Conservation (phyloP, 2,888 invertebrate genomes). For the Exocentrus adspersus region DNA sequence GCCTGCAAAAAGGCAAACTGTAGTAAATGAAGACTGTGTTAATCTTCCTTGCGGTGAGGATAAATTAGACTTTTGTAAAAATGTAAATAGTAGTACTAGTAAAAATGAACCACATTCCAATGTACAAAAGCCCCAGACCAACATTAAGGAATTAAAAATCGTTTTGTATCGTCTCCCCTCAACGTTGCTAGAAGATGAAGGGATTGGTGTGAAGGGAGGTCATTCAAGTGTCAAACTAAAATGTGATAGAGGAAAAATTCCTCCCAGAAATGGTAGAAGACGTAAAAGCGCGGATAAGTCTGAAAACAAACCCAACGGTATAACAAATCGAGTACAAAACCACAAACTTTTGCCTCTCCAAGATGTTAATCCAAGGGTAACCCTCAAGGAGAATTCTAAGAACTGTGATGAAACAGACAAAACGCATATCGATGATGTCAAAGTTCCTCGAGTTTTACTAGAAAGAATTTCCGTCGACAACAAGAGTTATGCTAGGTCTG, state of each 20-base stretch:
- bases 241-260: conserved; percentile 45
- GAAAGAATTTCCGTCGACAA: conserved; percentile 21
- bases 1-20: conserved; percentile 33
- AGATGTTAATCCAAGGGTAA: conserved; percentile 47
- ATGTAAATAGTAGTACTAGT: conserved; percentile 42
- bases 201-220: conserved; percentile 30
- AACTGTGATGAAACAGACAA: conserved; percentile 31
- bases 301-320: conserved; percentile 44
- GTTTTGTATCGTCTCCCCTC: conserved; percentile 37
- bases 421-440: background rate
- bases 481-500: conserved; percentile 33
- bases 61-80: conserved; percentile 42
- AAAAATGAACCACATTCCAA: conserved; percentile 40
- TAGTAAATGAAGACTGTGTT: conserved; percentile 42
- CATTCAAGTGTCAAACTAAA: conserved; percentile 39
- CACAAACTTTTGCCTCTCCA: conserved; percentile 45
- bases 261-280: conserved; percentile 39
- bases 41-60: conserved; percentile 36
- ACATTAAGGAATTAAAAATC: conserved; percentile 40
- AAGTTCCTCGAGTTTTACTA: conserved; percentile 11
- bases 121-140: conserved; percentile 39
- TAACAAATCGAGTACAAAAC: conserved; percentile 46
- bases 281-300: conserved; percentile 42
- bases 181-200: conserved; percentile 28
- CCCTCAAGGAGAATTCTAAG: conserved; percentile 32